phyloP scores from a whole-genome alignment of 2,797 vertebrate species.

The Peromyscus aztecus region DNA sequence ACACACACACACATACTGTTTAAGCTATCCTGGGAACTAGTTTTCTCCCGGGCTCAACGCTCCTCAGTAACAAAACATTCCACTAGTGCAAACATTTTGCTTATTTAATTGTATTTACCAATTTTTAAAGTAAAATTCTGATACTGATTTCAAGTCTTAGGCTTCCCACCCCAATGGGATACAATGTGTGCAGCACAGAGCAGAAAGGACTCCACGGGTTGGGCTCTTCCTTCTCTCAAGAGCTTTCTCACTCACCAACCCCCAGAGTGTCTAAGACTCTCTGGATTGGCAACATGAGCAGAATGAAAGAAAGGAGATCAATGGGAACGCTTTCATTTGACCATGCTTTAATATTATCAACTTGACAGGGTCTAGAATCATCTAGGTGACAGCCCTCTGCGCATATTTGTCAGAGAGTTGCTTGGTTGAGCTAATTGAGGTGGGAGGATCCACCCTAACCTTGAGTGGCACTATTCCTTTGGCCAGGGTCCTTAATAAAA shows the following conservation, averaged over 20 bases:
- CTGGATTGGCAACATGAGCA: not conserved
- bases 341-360: not conserved
- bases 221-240: not conserved
- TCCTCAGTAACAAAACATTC: not conserved
- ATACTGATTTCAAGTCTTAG: not conserved
- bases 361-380: not conserved
- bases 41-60: not conserved
- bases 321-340: not conserved
- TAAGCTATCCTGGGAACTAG: not conserved
- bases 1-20: not conserved
- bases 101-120: not conserved
- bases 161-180: accelerated
- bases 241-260: not conserved
- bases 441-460: not conserved
- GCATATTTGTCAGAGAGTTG: no score
- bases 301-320: not conserved
- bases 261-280: not conserved
- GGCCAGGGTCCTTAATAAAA: not conserved
- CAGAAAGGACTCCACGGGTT: no score
- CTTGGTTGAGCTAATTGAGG: not conserved
- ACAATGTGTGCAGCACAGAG: not conserved
- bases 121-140: not conserved
- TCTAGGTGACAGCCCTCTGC: not conserved
- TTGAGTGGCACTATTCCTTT: not conserved
- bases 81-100: not conserved